These are phyloP conservation scores for Pammene aurita DNA, from an alignment of 2,888 invertebrate species.

Conservation along the genomic window DNA sequence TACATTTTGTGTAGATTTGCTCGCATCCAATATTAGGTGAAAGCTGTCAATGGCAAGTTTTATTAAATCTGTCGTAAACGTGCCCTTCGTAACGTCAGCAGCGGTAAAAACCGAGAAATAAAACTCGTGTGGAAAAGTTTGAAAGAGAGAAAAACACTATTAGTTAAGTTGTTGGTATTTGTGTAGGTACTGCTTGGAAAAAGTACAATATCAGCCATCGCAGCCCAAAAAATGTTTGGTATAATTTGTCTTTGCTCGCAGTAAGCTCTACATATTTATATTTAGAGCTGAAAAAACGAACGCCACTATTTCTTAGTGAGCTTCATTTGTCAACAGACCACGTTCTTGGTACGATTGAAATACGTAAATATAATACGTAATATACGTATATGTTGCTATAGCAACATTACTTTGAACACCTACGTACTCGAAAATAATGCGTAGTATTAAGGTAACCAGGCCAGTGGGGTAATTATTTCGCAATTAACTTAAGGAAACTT, in stretches of 20 bases:
- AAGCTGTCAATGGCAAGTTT: conserved; percentile 41
- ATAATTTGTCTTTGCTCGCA: conserved; percentile 5
- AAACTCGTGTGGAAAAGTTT: conserved; percentile 13
- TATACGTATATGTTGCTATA: too few relatives aligned
- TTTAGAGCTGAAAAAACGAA: neutral
- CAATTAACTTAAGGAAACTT: conserved; percentile 28
- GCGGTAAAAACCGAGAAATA: conserved; percentile 22
- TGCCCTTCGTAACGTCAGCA: conserved; percentile 27
- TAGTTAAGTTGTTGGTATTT: conserved; percentile 19
- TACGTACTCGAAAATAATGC: neutral
- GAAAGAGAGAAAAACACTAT: conserved; percentile 10
- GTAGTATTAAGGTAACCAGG: neutral
- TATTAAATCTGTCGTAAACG: conserved; percentile 41
- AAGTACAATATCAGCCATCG: neutral
- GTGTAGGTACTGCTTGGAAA: neutral
- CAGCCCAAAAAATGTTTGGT: conserved; percentile 5
- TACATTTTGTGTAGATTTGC: conserved; percentile 28
- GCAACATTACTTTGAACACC: neutral
- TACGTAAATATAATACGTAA: neutral
- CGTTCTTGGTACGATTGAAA: conserved; percentile 2
- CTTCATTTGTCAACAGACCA: conserved; percentile 13
- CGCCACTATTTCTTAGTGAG: conserved; percentile 8
- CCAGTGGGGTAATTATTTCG: conserved; percentile 14
- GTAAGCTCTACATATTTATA: neutral
- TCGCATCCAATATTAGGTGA: conserved; percentile 39